Conservation (phyloP, 2,113 vertebrate species). For the Clarias gariepinus region DNA sequence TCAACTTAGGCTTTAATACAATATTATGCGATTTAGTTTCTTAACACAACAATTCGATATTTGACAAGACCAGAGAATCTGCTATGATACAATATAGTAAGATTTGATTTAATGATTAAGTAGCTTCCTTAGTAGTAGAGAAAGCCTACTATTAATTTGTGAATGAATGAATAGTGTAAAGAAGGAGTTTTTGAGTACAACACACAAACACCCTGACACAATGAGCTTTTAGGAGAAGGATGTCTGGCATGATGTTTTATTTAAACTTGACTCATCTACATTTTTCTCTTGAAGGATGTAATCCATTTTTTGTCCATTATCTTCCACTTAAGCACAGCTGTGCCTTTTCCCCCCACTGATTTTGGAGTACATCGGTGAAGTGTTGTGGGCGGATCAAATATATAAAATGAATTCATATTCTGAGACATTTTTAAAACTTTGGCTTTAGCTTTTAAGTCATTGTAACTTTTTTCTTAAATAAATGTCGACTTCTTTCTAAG, state of each 20-base stretch:
- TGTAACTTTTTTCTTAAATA: not conserved
- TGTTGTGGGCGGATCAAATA: not conserved
- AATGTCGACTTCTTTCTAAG: not conserved
- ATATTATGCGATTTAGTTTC: not conserved
- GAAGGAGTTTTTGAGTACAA: too few species aligned
- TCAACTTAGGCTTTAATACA: not conserved
- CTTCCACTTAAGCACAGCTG: not conserved
- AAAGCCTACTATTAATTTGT: too few species aligned
- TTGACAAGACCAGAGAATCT: not conserved
- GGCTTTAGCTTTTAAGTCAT: not conserved
- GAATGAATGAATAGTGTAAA: not conserved
- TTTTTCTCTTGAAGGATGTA: not conserved
- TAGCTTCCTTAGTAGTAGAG: not conserved
- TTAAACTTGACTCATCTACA: not conserved
- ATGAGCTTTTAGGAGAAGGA: not conserved
- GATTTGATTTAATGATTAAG: not conserved
- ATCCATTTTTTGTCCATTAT: not conserved
- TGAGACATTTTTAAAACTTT: not conserved
- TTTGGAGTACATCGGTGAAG: not conserved
- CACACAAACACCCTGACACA: not conserved
- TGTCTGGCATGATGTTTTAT: not conserved
- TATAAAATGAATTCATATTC: not conserved
- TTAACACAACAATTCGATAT: too few species aligned
- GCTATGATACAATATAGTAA: not conserved
- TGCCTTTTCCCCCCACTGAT: not conserved